These are phyloP conservation scores for Drosophila sproati DNA, from an alignment of 1,140 invertebrate genomes.

Conservation along the genomic window DNA sequence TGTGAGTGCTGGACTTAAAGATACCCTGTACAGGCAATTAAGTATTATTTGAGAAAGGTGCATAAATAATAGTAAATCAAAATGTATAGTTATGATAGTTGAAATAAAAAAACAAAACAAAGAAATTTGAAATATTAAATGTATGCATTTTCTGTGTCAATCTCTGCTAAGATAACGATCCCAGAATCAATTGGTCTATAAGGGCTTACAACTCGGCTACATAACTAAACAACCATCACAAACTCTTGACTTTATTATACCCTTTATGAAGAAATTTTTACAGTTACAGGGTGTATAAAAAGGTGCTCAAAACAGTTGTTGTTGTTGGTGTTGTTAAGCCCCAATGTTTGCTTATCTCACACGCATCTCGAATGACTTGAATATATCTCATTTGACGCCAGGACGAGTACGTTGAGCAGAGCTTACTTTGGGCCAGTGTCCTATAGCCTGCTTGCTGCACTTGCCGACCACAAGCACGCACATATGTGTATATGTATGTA, in stretches of 20 bases:
- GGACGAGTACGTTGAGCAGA: slow-evolving; percentile 59
- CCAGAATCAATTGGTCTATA: too few species aligned
- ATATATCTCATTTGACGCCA: slow-evolving; percentile 82
- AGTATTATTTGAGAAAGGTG: neutral
- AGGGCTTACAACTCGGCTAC: too few species aligned
- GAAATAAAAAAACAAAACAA: neutral
- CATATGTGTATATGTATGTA: too few species aligned
- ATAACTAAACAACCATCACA: too few species aligned
- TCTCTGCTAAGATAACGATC: too few species aligned
- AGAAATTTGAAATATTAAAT: too few species aligned
- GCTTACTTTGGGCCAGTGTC: slow-evolving; percentile 19
- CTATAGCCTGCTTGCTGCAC: slow-evolving; percentile 40
- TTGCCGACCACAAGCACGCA: slow-evolving; percentile 40
- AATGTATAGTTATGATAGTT: too few species aligned
- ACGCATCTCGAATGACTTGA: slow-evolving; percentile 75
- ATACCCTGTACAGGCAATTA: slow-evolving; percentile 3
- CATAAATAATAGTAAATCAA: too few species aligned
- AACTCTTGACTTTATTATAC: neutral
- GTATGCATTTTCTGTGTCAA: too few species aligned
- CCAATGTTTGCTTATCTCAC: slow-evolving; percentile 70
- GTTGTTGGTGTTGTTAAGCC: slow-evolving; percentile 51
- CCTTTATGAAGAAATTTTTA: neutral
- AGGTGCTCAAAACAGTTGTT: slow-evolving; percentile 34
- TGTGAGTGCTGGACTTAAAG: neutral
- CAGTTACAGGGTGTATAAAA: slow-evolving; percentile 39